Conservation (phyloP, 2,113 vertebrate species). For the Hydrolagus affinis region DNA sequence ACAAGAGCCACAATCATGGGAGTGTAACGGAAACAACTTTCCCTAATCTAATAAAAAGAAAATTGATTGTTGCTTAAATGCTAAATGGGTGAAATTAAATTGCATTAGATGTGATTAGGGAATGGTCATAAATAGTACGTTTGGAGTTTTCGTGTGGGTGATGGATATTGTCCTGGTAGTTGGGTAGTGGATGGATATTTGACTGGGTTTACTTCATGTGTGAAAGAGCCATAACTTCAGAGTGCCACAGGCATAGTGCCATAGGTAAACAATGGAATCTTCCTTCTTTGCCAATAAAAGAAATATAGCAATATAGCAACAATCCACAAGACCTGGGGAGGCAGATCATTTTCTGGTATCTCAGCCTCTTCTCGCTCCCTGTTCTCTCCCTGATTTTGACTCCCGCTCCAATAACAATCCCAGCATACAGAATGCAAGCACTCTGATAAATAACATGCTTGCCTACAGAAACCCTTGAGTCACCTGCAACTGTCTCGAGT, state of each 20-base stretch:
- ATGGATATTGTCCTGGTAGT: not conserved
- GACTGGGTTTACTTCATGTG: not conserved
- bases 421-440: no score
- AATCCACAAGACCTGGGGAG: not conserved
- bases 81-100: constrained; percentile 6
- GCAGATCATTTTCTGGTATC: no score
- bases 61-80: not conserved
- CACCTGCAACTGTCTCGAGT: no score
- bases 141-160: not conserved
- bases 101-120: not conserved
- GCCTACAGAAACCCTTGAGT: no score
- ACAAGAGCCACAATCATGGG: not conserved
- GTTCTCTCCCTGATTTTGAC: no score
- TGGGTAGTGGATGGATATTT: not conserved
- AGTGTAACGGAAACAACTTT: not conserved
- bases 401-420: no score
- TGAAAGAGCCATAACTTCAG: not conserved
- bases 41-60: not conserved
- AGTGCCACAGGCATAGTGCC: not conserved
- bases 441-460: no score
- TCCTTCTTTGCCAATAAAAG: not conserved
- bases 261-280: not conserved
- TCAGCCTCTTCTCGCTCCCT: no score
- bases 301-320: not conserved
- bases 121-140: not conserved